Percentiles rank a stretch among this genome's conserved stretches.
Conservation (phyloP, 2,113 vertebrate genomes). For the Tetrax tetrax region DNA sequence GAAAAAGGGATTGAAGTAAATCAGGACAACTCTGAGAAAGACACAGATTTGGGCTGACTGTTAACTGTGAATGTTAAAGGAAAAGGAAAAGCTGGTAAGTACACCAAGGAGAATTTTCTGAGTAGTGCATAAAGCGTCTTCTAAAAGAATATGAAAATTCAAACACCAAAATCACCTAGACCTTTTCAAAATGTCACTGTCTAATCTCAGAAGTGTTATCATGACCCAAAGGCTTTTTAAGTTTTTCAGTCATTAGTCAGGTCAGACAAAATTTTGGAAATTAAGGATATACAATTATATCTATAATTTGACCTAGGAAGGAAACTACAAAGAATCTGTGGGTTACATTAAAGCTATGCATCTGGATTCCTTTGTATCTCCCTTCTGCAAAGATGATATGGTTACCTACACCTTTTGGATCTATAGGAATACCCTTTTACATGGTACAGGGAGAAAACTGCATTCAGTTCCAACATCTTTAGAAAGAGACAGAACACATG, state of each 20-base stretch:
- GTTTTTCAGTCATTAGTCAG: not conserved
- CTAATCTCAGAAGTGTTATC: not conserved
- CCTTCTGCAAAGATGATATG: not conserved
- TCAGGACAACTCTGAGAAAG: not conserved
- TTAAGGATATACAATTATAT: not conserved
- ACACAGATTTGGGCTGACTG: not conserved
- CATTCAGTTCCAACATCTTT: not conserved
- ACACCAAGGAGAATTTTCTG: not conserved
- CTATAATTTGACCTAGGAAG: not conserved
- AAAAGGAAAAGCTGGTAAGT: not conserved
- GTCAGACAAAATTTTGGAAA: not conserved
- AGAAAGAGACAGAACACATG: accelerated
- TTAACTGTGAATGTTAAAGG: not conserved
- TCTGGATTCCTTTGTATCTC: not conserved
- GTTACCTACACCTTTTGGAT: not conserved
- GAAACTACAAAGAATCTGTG: not conserved
- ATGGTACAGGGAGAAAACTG: not conserved
- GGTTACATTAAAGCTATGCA: not conserved
- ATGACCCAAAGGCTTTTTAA: not conserved
- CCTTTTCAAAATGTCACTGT: not conserved
- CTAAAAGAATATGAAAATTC: not conserved
- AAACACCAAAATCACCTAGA: not conserved
- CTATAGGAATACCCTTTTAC: not conserved
- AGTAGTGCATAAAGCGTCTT: not conserved
- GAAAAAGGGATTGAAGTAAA: not conserved